phyloP scores from a whole-genome alignment of 2,888 invertebrate genomes.

The Lochmaea crataegi region DNA sequence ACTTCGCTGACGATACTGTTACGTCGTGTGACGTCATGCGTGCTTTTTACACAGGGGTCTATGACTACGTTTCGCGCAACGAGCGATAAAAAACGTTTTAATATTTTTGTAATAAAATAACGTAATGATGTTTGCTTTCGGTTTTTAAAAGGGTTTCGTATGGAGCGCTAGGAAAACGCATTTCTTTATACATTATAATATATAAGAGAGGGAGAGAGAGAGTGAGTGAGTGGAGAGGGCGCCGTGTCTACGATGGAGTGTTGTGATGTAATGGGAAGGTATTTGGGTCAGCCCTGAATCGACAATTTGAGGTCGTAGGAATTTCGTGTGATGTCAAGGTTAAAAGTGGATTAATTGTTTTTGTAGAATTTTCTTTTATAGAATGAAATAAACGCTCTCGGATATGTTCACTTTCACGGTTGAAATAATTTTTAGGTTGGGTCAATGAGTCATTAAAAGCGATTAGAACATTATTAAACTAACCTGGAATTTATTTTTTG shows the following conservation, averaged over 20 bases:
- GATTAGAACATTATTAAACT: too few relatives aligned
- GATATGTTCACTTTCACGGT: background rate
- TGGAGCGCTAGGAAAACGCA: background rate
- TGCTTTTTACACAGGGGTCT: background rate
- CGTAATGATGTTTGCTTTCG: background rate
- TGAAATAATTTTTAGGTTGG: background rate
- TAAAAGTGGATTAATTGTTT: constrained; percentile 22
- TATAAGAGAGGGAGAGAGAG: background rate
- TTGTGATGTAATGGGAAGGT: constrained; percentile 22
- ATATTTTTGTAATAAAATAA: constrained; percentile 17
- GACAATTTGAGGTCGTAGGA: constrained; percentile 27
- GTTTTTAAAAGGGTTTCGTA: constrained; percentile 1
- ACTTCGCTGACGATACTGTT: constrained; percentile 54
- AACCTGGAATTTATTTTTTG: too few relatives aligned
- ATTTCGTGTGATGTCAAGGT: constrained; percentile 30
- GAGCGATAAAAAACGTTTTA: background rate
- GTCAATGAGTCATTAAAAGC: too few relatives aligned
- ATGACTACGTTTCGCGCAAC: background rate
- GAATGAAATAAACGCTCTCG: background rate
- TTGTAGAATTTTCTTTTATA: background rate
- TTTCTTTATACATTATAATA: background rate
- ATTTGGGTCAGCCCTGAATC: constrained; percentile 28
- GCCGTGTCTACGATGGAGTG: constrained; percentile 7
- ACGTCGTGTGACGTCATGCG: constrained; percentile 55
- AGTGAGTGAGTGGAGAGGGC: background rate